Evolutionary conservation across 2,797 vertebrate genomes (phyloP).

Genomic region (Holocentrus rufus): DNA sequence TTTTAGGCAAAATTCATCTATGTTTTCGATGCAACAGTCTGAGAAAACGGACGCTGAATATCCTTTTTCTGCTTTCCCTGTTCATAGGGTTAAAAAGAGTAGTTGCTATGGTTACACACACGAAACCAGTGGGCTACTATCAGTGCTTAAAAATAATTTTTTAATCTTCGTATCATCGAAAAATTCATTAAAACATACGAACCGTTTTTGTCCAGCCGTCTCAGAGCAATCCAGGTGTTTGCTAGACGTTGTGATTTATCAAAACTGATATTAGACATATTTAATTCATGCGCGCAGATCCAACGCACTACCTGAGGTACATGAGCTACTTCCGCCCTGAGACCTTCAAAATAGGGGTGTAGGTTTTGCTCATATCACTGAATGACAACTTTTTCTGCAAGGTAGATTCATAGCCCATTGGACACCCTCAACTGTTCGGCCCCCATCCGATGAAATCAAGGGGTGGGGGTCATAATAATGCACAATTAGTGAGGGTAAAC

Average conservation of each 20-base stretch:
- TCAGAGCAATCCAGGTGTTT: constrained; percentile 71
- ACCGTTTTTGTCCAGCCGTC: constrained; percentile 74
- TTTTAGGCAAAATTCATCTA: no score
- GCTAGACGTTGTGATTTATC: constrained; percentile 12
- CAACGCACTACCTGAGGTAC: background rate
- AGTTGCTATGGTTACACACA: constrained; percentile 54
- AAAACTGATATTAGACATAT: constrained; percentile 51
- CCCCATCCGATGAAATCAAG: no score
- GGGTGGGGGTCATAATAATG: no score
- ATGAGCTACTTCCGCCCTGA: constrained; percentile 4
- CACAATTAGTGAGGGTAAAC: no score
- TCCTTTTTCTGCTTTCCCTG: background rate
- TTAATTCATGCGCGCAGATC: background rate
- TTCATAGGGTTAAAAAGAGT: background rate
- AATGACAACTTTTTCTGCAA: no score
- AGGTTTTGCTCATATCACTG: no score
- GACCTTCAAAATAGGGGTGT: constrained; percentile 59
- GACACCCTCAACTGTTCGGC: no score
- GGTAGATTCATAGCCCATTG: no score
- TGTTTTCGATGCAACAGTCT: no score
- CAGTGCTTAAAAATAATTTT: background rate
- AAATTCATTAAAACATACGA: constrained; percentile 34
- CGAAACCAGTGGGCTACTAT: no score
- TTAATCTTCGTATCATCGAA: background rate
- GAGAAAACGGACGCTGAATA: no score